Evolutionary conservation across 2,888 invertebrate genomes (phyloP), one percentile per base, ranked within the genome.

Genomic region (Caenorhabditis sinica): DNA sequence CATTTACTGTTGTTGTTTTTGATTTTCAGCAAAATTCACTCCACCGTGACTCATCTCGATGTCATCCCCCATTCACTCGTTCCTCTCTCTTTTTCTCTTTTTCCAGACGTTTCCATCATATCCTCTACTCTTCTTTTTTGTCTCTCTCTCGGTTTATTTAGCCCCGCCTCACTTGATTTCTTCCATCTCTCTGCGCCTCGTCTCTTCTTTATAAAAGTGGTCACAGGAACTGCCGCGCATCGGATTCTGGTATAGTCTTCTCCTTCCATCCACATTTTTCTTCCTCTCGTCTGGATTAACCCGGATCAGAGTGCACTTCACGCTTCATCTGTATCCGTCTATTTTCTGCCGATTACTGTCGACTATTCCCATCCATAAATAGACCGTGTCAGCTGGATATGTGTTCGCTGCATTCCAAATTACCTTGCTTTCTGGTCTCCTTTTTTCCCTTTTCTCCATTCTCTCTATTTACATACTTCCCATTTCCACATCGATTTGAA

Each of bases 291-390:
- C 71, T 69, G 56, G 79, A 79, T 79, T 79, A 71, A 79, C 79
- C 79, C 79, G 79, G 79, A 79, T 79, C 65, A 71, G 69, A 51
- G 51, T 79, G 79, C 79, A 79, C 79, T 79, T 79, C 71, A 79
- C 79, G 79, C 79, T 72, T 79, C 56, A 28, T 56, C 23, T 53
- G 15, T 58, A 53, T 68, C 77, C 61, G 56, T 60, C 56, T 63
- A 45, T 73, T 65, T 82, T 51, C 43, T 33, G 75, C 28, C 69
- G 30, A 63, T 74, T 74, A 73, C 60, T 33, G 51, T 53, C 23
- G 65, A 8, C 30, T 53, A 36, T 11, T 43, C 33, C 33, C 28
- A 23, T 23, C 72, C 65, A 72, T 79, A 79, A 79, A 73, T 68
- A 73, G 73, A 73, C 73, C 73, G 73, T 69, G 77, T 69, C 68